phyloP scores from a whole-genome alignment of 2,888 invertebrate genomes.

The Leuctra nigra region DNA sequence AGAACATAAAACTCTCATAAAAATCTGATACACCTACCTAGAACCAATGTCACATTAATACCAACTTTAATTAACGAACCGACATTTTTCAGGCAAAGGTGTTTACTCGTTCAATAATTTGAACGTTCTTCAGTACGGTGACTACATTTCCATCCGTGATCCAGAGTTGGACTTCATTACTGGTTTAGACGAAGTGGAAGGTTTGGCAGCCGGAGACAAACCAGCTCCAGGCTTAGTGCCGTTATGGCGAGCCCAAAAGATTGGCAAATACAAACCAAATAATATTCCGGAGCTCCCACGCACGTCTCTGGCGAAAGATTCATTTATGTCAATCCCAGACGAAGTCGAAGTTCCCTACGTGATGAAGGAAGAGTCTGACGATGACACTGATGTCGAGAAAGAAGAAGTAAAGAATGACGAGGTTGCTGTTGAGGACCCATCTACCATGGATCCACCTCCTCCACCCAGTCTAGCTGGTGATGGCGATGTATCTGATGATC shows the following conservation, averaged over 20 bases:
- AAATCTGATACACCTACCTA: too few relatives aligned
- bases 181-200: neutral
- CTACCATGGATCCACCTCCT: too few relatives aligned
- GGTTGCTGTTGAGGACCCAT: too few relatives aligned
- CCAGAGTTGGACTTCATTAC: conserved; percentile 45
- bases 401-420: neutral
- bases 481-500: too few relatives aligned
- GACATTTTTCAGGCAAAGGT: conserved; percentile 50
- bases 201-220: conserved; percentile 33
- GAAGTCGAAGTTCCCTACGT: conserved; percentile 4
- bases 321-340: conserved; percentile 43
- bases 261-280: conserved; percentile 60
- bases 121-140: conserved; percentile 70
- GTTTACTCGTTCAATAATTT: conserved; percentile 65
- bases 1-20: too few relatives aligned
- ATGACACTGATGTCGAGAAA: neutral
- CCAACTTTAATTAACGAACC: neutral
- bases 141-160: conserved; percentile 54
- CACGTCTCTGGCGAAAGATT: conserved; percentile 58
- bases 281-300: conserved; percentile 63
- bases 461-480: too few relatives aligned
- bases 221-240: conserved; percentile 39
- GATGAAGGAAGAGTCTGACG: neutral
- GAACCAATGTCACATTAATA: too few relatives aligned
- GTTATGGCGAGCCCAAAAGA: conserved; percentile 62